A percentile compares a stretch with the other conserved stretches of the same genome.
Conservation (phyloP, 2,797 vertebrate genomes). For the Picus viridis region DNA sequence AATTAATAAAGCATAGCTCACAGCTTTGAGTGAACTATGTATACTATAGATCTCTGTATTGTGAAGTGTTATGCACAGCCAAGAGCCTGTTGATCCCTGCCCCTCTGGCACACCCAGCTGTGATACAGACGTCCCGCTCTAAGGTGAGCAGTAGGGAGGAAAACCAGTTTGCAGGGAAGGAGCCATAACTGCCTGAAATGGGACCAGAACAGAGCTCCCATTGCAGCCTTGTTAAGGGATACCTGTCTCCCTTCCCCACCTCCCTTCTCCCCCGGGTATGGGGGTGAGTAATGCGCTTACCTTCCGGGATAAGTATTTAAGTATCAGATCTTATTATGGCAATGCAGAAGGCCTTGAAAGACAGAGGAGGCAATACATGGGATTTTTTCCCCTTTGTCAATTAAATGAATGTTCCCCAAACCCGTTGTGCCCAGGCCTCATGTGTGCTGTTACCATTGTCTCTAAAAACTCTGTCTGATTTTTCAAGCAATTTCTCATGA, state of each 20-base stretch:
- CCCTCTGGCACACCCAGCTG: rapidly evolving
- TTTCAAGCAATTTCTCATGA: conserved; percentile 75
- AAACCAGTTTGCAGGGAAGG: neutral
- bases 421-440: neutral
- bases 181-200: neutral
- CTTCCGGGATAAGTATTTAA: neutral
- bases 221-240: neutral
- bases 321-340: conserved; percentile 26
- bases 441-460: conserved; percentile 61
- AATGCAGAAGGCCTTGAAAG: neutral
- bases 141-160: neutral
- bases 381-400: conserved; percentile 28
- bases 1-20: neutral
- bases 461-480: conserved; percentile 69
- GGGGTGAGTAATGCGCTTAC: neutral
- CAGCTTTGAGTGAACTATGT: neutral
- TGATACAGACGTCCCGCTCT: neutral
- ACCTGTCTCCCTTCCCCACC: neutral
- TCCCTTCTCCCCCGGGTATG: neutral
- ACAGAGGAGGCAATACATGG: neutral
- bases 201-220: neutral
- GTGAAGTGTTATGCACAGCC: rapidly evolving
- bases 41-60: neutral
- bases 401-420: conserved; percentile 51
- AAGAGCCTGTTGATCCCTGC: rapidly evolving